Evolutionary conservation across 2,113 vertebrate species (phyloP).

Genomic region (Phyllostomus hastatus): DNA sequence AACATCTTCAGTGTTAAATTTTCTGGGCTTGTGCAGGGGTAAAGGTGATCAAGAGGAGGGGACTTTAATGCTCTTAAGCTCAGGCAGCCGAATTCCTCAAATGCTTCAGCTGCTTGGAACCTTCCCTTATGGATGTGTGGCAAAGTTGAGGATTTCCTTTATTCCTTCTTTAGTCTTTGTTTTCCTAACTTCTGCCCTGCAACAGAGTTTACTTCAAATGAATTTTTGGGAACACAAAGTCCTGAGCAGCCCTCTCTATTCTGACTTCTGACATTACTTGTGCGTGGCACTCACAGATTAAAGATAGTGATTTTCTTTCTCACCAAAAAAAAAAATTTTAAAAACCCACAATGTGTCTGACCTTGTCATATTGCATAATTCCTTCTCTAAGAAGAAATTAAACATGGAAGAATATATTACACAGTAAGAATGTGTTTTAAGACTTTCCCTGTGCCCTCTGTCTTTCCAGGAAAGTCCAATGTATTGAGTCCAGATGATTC

Average conservation of each 20-base stretch:
- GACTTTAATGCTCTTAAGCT: background rate
- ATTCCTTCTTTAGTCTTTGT: background rate
- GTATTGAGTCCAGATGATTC: background rate
- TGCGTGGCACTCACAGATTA: background rate
- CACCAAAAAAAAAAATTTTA: too few relatives aligned
- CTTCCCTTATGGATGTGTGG: background rate
- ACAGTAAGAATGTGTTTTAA: background rate
- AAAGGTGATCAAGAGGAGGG: background rate
- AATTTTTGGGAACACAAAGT: background rate
- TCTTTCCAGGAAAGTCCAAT: background rate
- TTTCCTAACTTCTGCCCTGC: background rate
- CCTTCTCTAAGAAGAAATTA: background rate
- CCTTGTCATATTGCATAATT: background rate
- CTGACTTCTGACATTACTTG: background rate
- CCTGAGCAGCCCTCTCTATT: background rate
- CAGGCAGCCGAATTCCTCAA: conserved; percentile 35
- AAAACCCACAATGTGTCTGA: background rate
- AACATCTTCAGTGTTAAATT: background rate
- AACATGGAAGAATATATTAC: background rate
- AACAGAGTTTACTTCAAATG: background rate
- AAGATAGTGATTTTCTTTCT: background rate
- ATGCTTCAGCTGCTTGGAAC: conserved; percentile 29
- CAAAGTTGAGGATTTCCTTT: background rate
- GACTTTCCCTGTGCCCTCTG: background rate
- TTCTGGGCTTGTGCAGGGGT: background rate